Evolutionary conservation across 2,113 vertebrate genomes (phyloP).

Genomic region (Lepus europaeus): DNA sequence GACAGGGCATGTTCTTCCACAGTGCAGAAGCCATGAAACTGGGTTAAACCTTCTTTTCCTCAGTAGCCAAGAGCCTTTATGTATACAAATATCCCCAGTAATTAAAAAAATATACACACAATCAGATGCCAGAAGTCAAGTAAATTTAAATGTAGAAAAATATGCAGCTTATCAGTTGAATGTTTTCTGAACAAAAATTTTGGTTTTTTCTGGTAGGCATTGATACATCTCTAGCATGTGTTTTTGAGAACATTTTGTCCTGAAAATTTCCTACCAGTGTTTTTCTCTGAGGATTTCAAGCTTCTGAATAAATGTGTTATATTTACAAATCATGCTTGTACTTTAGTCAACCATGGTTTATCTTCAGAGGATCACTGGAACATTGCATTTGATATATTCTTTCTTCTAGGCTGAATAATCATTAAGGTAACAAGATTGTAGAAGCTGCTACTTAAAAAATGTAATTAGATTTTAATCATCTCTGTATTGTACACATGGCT

Average conservation of each 20-base stretch:
- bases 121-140: neutral
- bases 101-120: neutral
- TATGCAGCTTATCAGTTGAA: neutral
- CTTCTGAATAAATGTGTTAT: constrained; percentile 65
- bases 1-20: neutral
- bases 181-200: constrained; percentile 60
- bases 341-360: constrained; percentile 65
- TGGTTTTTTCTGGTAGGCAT: constrained; percentile 10
- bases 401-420: constrained; percentile 76
- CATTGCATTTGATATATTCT: constrained; percentile 44
- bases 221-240: neutral
- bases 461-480: constrained; percentile 61
- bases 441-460: constrained; percentile 66
- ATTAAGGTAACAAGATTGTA: constrained; percentile 65
- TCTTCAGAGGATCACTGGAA: constrained; percentile 73
- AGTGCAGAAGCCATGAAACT: neutral
- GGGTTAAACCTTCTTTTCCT: neutral
- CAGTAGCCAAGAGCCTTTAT: constrained; percentile 41
- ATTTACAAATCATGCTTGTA: constrained; percentile 72
- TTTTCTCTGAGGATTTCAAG: constrained; percentile 63
- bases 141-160: constrained; percentile 58
- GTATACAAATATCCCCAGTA: constrained; percentile 56
- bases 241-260: constrained; percentile 69
- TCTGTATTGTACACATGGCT: constrained; percentile 39
- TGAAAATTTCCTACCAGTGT: constrained; percentile 59